phyloP scores from a whole-genome alignment of 2,113 vertebrate species.

The Dipodomys merriami region DNA sequence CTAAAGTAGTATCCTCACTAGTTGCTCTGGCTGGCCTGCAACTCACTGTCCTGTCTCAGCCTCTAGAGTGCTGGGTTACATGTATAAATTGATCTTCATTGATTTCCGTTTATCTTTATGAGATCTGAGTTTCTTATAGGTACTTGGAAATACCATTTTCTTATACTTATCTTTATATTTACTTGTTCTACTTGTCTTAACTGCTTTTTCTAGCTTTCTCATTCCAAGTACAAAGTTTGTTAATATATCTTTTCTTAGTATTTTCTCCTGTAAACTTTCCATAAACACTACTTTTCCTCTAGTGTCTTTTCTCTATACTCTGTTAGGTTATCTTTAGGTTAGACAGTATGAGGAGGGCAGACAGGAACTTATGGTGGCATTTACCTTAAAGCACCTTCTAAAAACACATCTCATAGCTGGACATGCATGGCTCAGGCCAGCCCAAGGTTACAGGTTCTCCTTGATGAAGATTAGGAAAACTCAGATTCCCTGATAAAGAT shows the following conservation, averaged over 20 bases:
- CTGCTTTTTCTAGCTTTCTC: not conserved
- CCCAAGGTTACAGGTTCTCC: not conserved
- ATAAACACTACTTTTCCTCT: not conserved
- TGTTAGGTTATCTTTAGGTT: not conserved
- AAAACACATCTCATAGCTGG: not conserved
- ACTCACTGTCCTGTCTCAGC: not conserved
- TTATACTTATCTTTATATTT: slow-evolving; percentile 18
- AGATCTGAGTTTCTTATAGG: slow-evolving; percentile 43
- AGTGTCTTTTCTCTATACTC: not conserved
- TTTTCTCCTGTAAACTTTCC: not conserved
- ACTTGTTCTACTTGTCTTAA: not conserved
- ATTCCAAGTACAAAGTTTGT: slow-evolving; percentile 23
- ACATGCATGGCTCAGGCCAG: not conserved
- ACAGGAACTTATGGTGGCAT: not conserved
- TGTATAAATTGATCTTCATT: too few relatives aligned
- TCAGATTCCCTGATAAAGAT: not conserved
- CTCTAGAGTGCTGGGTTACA: not conserved
- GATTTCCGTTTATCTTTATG: slow-evolving; percentile 44
- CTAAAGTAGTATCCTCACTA: not conserved
- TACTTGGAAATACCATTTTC: not conserved
- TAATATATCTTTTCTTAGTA: not conserved
- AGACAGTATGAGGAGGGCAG: not conserved
- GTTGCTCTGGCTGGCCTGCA: not conserved
- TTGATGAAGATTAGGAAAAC: not conserved
- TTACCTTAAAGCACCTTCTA: not conserved